A percentile compares a stretch with the other conserved stretches of the same genome.
Evolutionary conservation across 2,113 vertebrate genomes (phyloP).

Genomic region (Trichomycterus rosablanca): DNA sequence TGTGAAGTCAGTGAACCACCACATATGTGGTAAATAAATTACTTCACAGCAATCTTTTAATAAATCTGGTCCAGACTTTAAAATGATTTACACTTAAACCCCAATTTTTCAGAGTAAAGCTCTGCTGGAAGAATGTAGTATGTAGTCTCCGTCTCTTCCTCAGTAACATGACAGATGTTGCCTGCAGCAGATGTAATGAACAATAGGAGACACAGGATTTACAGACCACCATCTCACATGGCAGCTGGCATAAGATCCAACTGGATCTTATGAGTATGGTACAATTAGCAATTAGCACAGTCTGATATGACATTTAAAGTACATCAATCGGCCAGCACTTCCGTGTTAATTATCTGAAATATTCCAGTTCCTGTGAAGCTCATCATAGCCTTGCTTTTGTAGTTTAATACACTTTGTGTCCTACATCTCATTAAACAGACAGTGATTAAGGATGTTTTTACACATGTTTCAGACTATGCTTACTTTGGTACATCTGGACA

Average conservation of each 20-base stretch:
- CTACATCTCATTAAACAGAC: too few relatives aligned
- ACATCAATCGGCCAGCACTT: slow-evolving; percentile 46
- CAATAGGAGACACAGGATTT: slow-evolving; percentile 2
- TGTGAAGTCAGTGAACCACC: too few relatives aligned
- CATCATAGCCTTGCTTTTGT: background rate
- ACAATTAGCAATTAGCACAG: slow-evolving; percentile 41
- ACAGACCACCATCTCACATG: slow-evolving; percentile 14
- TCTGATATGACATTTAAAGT: slow-evolving; percentile 50
- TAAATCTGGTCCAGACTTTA: too few relatives aligned
- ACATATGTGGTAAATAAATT: too few relatives aligned
- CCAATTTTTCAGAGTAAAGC: too few relatives aligned
- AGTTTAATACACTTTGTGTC: background rate
- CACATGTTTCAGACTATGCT: too few relatives aligned
- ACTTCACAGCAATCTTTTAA: too few relatives aligned
- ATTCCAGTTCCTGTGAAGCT: slow-evolving; percentile 9
- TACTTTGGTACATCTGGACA: too few relatives aligned
- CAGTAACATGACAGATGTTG: slow-evolving; percentile 4
- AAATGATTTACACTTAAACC: too few relatives aligned
- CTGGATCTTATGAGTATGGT: slow-evolving; percentile 53
- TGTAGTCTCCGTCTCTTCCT: background rate
- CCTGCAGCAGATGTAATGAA: background rate
- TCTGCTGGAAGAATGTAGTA: too few relatives aligned
- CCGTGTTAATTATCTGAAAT: slow-evolving; percentile 37
- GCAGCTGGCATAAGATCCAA: slow-evolving; percentile 39
- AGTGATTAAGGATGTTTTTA: too few relatives aligned